phyloP scores from a whole-genome alignment of 2,113 vertebrate genomes.

The Maccullochella peelii region DNA sequence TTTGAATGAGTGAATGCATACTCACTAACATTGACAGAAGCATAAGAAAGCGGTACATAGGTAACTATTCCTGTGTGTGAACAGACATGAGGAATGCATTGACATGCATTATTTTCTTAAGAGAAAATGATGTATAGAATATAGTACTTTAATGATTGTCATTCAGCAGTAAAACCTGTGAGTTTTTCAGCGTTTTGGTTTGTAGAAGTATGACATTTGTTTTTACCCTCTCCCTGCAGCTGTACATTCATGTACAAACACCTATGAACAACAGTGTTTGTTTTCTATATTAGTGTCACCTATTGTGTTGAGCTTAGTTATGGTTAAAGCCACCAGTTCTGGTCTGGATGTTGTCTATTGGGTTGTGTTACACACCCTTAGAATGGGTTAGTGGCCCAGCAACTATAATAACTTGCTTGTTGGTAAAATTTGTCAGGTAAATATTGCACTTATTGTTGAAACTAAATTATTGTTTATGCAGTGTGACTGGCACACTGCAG shows the following conservation, averaged over 20 bases:
- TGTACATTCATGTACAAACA: constrained; percentile 61
- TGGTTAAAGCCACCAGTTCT: constrained; percentile 27
- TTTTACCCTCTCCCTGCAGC: not conserved
- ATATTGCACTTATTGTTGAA: constrained; percentile 59
- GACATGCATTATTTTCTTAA: constrained; percentile 1
- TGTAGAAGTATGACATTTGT: constrained; percentile 32
- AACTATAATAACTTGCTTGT: constrained; percentile 6
- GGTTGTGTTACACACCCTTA: constrained; percentile 7
- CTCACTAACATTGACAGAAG: constrained; percentile 56
- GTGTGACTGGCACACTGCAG: constrained; percentile 16
- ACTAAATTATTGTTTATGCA: constrained; percentile 5
- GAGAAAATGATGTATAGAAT: constrained; percentile 8
- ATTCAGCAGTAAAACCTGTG: constrained; percentile 61
- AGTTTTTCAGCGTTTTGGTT: constrained; percentile 66
- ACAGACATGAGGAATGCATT: constrained; percentile 62
- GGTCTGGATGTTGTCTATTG: not conserved
- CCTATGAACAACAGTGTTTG: not conserved
- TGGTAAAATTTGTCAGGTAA: constrained; percentile 26
- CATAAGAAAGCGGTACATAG: constrained; percentile 45
- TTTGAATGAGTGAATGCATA: constrained; percentile 49
- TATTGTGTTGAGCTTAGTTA: constrained; percentile 28
- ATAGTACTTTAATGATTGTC: constrained; percentile 76
- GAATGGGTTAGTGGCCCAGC: constrained; percentile 23
- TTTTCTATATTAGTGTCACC: constrained; percentile 12
- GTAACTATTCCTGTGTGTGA: constrained; percentile 35